Evolutionary conservation across 2,797 vertebrate genomes (phyloP), one percentile per base, ranked within the genome.

Genomic region (Phaenicophaeus curvirostris): DNA sequence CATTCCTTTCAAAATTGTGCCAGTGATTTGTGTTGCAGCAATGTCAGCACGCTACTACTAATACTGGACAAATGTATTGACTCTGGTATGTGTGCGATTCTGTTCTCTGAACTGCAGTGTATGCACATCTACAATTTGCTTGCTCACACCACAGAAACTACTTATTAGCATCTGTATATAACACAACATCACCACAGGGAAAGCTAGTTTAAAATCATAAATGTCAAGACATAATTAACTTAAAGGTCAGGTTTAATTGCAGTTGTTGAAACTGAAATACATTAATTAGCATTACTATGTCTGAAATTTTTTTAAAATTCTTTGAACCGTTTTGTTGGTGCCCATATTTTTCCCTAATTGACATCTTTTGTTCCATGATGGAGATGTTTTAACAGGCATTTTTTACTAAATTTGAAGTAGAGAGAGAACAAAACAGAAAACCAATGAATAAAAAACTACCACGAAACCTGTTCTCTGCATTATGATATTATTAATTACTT

Each of bases 231-330:
- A 97, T 97, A 98, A 98, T 98, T 98, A 98, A 96, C 96, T 96
- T 88, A 98, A 98, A 98, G 98, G 98, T 98, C 98, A 98, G 94
- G 96, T 98, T 98, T 98, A 98, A 98, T 98, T 98, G 97, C 93
- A 97, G 96, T 97, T 98, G 97, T 98, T 97, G 97, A 98, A 97
- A 97, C 92, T 97, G 97, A 98, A 98, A 98, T 96, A 97, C 73
- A 94, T 95, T 97, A 96, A 98, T 98, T 98, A 95, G 76, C 82
- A 90, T 88, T 95, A 95, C 97, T 89, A 94, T 93, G 97, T 96
- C 53, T 69, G 97, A 97, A 98, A 96, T 95, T 97, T 97, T 96
- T 96, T 96, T 97, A 81, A 97, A 97, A 96, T 6, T 1, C 72
- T 96, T 96, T 95, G 82, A 97, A 96, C 97, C 96, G 94, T 96